Conservation (phyloP, 2,113 vertebrate species). For the Tenebrosternarchus preto region DNA sequence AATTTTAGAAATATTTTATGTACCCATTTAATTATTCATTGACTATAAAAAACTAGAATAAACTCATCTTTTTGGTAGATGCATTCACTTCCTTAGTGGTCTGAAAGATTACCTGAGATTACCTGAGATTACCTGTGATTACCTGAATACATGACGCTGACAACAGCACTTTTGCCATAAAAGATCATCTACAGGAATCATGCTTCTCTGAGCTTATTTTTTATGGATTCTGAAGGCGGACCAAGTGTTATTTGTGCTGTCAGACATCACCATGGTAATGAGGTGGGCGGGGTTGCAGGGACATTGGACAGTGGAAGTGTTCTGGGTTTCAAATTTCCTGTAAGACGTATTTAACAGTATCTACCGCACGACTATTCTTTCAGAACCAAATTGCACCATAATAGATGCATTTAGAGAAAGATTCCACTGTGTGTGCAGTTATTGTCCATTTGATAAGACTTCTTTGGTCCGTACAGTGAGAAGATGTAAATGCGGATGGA, state of each 20-base stretch:
- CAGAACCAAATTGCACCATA: neutral
- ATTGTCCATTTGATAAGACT: neutral
- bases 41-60: no score
- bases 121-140: no score
- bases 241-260: neutral
- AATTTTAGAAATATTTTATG: no score
- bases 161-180: no score
- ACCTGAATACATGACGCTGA: no score
- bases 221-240: neutral
- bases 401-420: neutral
- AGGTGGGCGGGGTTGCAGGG: neutral
- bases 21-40: no score
- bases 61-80: neutral
- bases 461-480: neutral
- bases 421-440: no score
- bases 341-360: constrained; percentile 2
- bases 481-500: neutral
- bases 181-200: neutral
- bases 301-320: neutral
- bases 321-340: neutral
- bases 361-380: neutral
- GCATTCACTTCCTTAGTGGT: neutral
- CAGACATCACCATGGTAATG: neutral
- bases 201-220: neutral
- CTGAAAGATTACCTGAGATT: no score